phyloP scores from a whole-genome alignment of 2,888 invertebrate genomes.

The Drosophila hamatofila region DNA sequence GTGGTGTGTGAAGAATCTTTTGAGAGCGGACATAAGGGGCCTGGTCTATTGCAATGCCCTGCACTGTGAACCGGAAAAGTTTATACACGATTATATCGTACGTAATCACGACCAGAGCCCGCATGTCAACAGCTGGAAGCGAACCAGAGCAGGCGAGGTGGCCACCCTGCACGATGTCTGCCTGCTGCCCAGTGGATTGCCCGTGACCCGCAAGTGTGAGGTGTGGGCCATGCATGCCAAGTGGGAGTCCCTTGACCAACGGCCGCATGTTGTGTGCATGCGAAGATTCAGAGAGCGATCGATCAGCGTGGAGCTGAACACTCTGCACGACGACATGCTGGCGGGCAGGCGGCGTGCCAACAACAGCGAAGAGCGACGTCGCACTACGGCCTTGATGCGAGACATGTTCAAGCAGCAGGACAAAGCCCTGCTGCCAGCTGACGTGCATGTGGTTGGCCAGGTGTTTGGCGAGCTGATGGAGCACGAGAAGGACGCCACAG shows the following conservation, averaged over 20 bases:
- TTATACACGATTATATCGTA: slow-evolving; percentile 57
- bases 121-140: slow-evolving; percentile 67
- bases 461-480: slow-evolving; percentile 71
- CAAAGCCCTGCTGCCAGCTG: slow-evolving; percentile 86
- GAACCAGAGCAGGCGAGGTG: slow-evolving; percentile 85
- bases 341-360: slow-evolving; percentile 54
- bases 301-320: slow-evolving; percentile 68
- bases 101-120: slow-evolving; percentile 60
- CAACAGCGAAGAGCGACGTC: slow-evolving; percentile 44
- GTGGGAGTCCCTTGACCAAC: slow-evolving; percentile 85
- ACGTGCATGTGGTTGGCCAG: slow-evolving; percentile 86
- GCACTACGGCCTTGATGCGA: slow-evolving; percentile 45
- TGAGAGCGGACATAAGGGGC: not conserved
- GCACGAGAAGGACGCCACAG: slow-evolving; percentile 53
- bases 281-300: slow-evolving; percentile 57
- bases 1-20: slow-evolving; percentile 1
- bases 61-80: slow-evolving; percentile 63
- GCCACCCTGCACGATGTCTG: slow-evolving; percentile 86
- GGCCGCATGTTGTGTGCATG: slow-evolving; percentile 64
- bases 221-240: slow-evolving; percentile 86
- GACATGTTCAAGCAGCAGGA: slow-evolving; percentile 58
- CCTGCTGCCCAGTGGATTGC: slow-evolving; percentile 87
- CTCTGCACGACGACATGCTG: slow-evolving; percentile 70
- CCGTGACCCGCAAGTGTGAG: slow-evolving; percentile 87
- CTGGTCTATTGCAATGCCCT: slow-evolving; percentile 43